phyloP scores from a whole-genome alignment of 1,140 invertebrate species.

The Coelopa frigida region DNA sequence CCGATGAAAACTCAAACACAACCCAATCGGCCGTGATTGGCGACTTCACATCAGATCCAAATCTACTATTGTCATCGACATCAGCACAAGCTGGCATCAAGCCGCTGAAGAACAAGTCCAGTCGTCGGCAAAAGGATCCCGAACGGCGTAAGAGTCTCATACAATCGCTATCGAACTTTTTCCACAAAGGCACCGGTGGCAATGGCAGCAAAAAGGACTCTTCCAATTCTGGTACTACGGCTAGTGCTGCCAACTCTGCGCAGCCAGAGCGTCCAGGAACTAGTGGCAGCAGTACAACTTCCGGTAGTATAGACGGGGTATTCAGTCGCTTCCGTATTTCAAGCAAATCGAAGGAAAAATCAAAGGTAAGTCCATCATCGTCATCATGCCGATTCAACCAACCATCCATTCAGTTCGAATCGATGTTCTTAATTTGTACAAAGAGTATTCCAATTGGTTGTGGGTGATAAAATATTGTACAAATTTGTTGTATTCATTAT shows the following conservation, averaged over 20 bases:
- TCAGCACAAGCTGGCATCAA: conserved; percentile 15
- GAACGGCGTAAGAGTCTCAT: conserved; percentile 75
- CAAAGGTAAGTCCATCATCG: conserved; percentile 54
- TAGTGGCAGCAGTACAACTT: conserved; percentile 25
- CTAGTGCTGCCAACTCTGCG: conserved; percentile 32
- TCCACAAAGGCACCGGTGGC: conserved; percentile 52
- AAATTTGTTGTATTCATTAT: too few species aligned
- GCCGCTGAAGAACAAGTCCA: conserved; percentile 37
- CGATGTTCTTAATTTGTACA: too few species aligned
- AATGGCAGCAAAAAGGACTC: conserved; percentile 9
- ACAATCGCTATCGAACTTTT: conserved; percentile 75
- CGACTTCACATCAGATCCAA: conserved; percentile 53
- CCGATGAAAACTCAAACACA: conserved; percentile 5
- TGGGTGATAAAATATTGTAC: too few species aligned
- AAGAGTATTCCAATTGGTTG: too few species aligned
- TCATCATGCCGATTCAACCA: too few species aligned
- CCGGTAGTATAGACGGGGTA: conserved; percentile 43
- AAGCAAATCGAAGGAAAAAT: conserved; percentile 61
- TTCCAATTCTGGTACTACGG: conserved; percentile 17
- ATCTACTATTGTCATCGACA: conserved; percentile 46
- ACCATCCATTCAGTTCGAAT: too few species aligned
- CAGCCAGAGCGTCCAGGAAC: conserved; percentile 37
- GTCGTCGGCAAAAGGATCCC: conserved; percentile 54
- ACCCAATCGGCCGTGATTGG: conserved; percentile 10
- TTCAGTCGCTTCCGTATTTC: conserved; percentile 55